Evolutionary conservation across 2,888 invertebrate species (phyloP).

Genomic region (Drosophila aldrichi): DNA sequence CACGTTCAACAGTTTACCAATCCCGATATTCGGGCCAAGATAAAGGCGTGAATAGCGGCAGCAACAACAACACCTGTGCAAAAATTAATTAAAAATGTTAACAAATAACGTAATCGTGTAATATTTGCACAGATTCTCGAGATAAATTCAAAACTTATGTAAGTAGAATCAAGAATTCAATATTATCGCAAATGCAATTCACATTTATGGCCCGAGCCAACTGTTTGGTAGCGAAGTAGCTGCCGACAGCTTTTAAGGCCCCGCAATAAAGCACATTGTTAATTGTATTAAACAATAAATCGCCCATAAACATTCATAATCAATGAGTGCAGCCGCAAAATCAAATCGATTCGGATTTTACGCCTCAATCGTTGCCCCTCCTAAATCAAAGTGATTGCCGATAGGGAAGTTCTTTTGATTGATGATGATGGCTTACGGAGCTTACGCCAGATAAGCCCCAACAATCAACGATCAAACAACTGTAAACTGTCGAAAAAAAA

Average conservation of each 20-base stretch:
- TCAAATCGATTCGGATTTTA: conserved; percentile 54
- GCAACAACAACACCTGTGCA: conserved; percentile 33
- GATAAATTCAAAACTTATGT: conserved; percentile 40
- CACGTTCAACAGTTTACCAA: conserved; percentile 13
- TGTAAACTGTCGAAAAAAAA: neutral
- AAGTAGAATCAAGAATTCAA: conserved; percentile 31
- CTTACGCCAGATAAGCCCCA: conserved; percentile 17
- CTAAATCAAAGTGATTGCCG: conserved; percentile 53
- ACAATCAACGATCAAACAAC: conserved; percentile 11
- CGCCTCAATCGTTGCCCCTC: conserved; percentile 29
- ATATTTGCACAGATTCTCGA: conserved; percentile 42
- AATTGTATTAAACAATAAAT: conserved; percentile 64
- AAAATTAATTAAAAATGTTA: conserved; percentile 66
- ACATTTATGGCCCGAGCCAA: conserved; percentile 22
- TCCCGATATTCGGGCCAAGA: conserved; percentile 43
- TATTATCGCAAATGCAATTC: conserved; percentile 27
- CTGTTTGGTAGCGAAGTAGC: conserved; percentile 33
- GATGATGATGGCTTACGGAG: conserved; percentile 27
- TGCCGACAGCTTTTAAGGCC: conserved; percentile 39
- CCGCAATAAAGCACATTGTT: conserved; percentile 51
- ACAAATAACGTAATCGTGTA: conserved; percentile 59
- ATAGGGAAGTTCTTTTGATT: conserved; percentile 44
- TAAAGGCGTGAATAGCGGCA: conserved; percentile 52
- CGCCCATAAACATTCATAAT: conserved; percentile 58
- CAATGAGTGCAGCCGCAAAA: conserved; percentile 52